Base-by-base conservation (phyloP, 37 sponge, comb jelly and placozoan species). In the Lycopodina hypogea region DNA sequence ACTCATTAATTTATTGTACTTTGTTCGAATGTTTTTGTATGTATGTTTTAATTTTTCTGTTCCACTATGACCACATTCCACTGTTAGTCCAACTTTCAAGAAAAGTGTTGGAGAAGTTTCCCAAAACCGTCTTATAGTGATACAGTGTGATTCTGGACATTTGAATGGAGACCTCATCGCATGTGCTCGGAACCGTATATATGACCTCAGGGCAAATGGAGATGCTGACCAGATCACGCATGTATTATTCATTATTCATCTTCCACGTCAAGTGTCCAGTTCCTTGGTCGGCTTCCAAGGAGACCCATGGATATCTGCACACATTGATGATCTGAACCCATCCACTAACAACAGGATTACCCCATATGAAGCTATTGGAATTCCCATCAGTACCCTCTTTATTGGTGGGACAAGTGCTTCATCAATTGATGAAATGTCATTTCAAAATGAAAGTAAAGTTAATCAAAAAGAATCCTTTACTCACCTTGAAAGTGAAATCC, bases 81-180 rank as follows among this genome's bases (percentile, higher is more conserved):
- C n/a, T n/a, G n/a, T 33, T 50, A 81, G 81, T 7, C 81, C 72
- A 18, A 37, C 30, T 56, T 83, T 83, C 45, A 67, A 59, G 57
- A 52, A 69, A 2, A 23, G 65, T 0, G 26, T 0, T 15, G 68
- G 48, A 2, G 80, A 40, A 32, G 80, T 55, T 19, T n/a, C 79
- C 15, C 62, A 75, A 29, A 24, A 39, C 18, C 55, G 69, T 34
- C 81, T 92, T 7, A 56, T 92, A 9, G 62, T 95, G 30, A 80
- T 95, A 15, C 93, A 92, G 74, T 96, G 96, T 82, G 93, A 90
- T 55, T 80, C 81, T 68, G 96, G 96, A 9, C 85, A 92, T 58
- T 33, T 84, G 28, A 87, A 84, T 72, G 80, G 71, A 56, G 83
- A 96, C 71, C 86, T 96, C 40, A 83, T 96, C 57, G 89, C 96